Percentiles rank a stretch among this genome's conserved stretches.
Evolutionary conservation across 2,113 vertebrate species (phyloP).

Genomic region (Bufo gargarizans): DNA sequence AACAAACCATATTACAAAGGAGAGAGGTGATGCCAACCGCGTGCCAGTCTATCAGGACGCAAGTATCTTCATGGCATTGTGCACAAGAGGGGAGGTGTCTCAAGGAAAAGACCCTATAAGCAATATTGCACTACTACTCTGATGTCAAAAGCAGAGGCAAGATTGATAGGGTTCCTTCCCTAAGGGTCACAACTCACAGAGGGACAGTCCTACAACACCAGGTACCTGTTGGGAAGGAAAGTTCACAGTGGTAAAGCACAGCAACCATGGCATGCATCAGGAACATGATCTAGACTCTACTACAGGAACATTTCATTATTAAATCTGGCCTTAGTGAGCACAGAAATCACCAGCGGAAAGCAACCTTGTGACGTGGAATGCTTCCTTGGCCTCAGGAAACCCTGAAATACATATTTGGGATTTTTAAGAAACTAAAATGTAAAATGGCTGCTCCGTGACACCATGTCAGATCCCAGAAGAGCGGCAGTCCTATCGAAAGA

Average conservation of each 20-base stretch:
- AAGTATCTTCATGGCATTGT: constrained; percentile 40
- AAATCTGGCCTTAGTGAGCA: not conserved
- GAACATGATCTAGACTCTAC: not conserved
- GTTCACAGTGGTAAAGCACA: constrained; percentile 26
- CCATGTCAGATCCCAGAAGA: not conserved
- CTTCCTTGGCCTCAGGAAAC: constrained; percentile 31
- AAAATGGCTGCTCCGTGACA: not conserved
- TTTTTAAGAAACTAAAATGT: not conserved
- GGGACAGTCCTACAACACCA: constrained; percentile 62
- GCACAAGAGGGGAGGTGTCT: constrained; percentile 68
- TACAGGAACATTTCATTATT: not conserved
- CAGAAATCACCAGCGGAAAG: not conserved
- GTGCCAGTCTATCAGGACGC: no score
- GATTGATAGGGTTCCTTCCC: constrained; percentile 90
- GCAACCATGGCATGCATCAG: not conserved
- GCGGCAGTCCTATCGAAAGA: not conserved
- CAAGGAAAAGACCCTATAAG: constrained; percentile 94
- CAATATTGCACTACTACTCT: constrained; percentile 96
- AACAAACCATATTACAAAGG: not conserved
- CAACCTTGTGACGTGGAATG: not conserved
- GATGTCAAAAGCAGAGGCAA: constrained; percentile 90
- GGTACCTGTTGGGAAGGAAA: constrained; percentile 67
- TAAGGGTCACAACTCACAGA: constrained; percentile 71
- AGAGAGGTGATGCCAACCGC: no score
- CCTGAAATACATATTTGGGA: constrained; percentile 3